These are phyloP conservation scores for Hyposmocoma kahamanoa DNA, from an alignment of 1,140 invertebrate species.

Conservation along the genomic window DNA sequence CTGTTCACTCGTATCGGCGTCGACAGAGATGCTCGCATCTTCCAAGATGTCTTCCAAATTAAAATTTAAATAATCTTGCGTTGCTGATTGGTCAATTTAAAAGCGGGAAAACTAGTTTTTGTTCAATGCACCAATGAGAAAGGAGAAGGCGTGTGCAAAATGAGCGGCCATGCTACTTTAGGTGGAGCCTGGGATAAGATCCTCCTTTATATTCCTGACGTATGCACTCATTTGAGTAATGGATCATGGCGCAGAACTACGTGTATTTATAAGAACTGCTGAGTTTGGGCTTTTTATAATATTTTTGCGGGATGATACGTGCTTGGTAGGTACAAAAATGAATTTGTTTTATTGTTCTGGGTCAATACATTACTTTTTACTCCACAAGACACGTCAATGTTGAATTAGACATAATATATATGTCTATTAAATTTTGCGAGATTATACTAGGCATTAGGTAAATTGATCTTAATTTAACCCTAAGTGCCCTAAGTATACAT, in stretches of 20 bases:
- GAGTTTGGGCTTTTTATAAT: slow-evolving; percentile 45
- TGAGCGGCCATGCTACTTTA: slow-evolving; percentile 60
- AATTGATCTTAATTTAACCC: too few species aligned
- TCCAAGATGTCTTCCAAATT: slow-evolving; percentile 37
- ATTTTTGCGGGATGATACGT: slow-evolving; percentile 25
- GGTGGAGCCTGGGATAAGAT: slow-evolving; percentile 49
- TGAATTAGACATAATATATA: too few species aligned
- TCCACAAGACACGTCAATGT: too few species aligned
- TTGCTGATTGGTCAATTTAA: slow-evolving; percentile 51
- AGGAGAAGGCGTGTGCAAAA: slow-evolving; percentile 27
- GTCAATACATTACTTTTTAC: too few species aligned
- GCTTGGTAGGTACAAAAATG: neutral
- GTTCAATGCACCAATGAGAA: slow-evolving; percentile 45
- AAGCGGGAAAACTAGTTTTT: slow-evolving; percentile 32
- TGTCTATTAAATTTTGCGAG: too few species aligned
- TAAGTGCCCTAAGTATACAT: too few species aligned
- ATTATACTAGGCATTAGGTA: too few species aligned
- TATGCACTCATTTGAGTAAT: slow-evolving; percentile 70
- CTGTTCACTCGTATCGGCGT: slow-evolving; percentile 33
- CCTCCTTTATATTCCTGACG: slow-evolving; percentile 71
- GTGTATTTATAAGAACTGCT: slow-evolving; percentile 56
- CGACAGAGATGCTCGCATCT: slow-evolving; percentile 34
- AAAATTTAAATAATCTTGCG: slow-evolving; percentile 17
- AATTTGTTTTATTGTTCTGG: too few species aligned
- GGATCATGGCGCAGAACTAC: slow-evolving; percentile 50